Percentiles rank a stretch among this genome's conserved stretches.
Conservation (phyloP, 1,140 invertebrate species). For the Drosophila albomicans region DNA sequence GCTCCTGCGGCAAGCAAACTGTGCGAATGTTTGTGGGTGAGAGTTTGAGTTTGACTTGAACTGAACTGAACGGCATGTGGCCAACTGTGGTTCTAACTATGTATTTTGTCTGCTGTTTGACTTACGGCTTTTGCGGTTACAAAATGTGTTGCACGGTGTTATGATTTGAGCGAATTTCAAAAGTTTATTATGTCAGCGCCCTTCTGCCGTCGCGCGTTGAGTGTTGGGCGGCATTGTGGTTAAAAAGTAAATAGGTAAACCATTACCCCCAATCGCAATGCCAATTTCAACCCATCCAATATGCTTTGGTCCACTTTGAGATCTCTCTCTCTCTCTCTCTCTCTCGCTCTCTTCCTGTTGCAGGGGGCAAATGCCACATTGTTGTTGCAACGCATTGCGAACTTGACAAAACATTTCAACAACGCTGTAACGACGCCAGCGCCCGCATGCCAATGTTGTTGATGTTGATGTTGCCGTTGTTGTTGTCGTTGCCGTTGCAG, state of each 20-base stretch:
- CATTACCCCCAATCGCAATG: conserved; percentile 5
- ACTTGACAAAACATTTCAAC: conserved; percentile 84
- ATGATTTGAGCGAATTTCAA: conserved; percentile 72
- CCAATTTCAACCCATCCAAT: conserved; percentile 1
- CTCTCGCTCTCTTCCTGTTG: neutral
- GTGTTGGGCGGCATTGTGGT: conserved; percentile 52
- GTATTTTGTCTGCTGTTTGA: conserved; percentile 62
- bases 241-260: conserved; percentile 61
- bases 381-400: conserved; percentile 70
- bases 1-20: conserved; percentile 46
- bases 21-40: conserved; percentile 20
- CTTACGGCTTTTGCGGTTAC: conserved; percentile 79
- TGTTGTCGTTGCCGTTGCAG: conserved; percentile 42
- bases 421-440: conserved; percentile 68
- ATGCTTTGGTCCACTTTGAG: neutral
- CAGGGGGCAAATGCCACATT: conserved; percentile 79
- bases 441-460: conserved; percentile 76
- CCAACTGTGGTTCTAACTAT: conserved; percentile 30
- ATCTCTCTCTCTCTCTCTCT: neutral
- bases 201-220: conserved; percentile 39
- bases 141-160: conserved; percentile 65
- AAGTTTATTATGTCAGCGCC: conserved; percentile 61
- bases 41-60: conserved; percentile 3
- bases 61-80: neutral
- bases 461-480: conserved; percentile 10